Percentiles rank a stretch among this genome's conserved stretches.
These are phyloP conservation scores for Megalops atlanticus DNA, from an alignment of 2,113 vertebrate species.

Conservation along the genomic window DNA sequence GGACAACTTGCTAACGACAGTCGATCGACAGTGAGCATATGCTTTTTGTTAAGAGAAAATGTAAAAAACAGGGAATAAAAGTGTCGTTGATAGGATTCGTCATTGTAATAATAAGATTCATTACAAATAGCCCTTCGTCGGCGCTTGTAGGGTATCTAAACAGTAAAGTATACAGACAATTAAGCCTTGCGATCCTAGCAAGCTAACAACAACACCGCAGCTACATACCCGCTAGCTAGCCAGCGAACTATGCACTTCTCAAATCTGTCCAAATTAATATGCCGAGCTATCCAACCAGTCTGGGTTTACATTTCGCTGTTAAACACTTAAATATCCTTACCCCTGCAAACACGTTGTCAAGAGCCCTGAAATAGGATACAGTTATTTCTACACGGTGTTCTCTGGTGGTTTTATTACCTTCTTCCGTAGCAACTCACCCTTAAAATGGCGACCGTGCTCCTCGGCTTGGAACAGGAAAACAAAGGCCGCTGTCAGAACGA, in stretches of 20 bases:
- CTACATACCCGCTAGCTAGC: constrained; percentile 17
- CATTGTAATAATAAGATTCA: no score
- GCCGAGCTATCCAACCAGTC: neutral
- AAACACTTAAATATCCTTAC: constrained; percentile 45
- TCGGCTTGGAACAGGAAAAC: neutral
- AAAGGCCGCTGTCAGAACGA: neutral
- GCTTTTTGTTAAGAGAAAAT: no score
- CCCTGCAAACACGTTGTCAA: constrained; percentile 35
- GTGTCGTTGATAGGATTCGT: no score
- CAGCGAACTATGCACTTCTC: constrained; percentile 17
- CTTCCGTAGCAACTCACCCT: neutral
- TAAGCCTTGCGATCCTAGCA: neutral
- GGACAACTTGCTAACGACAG: no score
- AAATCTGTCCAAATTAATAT: neutral
- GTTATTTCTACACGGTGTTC: neutral
- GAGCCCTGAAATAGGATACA: constrained; percentile 45
- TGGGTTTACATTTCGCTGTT: constrained; percentile 35
- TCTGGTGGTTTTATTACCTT: neutral
- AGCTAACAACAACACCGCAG: no score
- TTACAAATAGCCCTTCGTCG: constrained; percentile 19
- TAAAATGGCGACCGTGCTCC: neutral
- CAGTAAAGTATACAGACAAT: neutral
- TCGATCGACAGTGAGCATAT: no score
- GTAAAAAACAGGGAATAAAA: no score
- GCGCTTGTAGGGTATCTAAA: neutral